phyloP scores from a whole-genome alignment of 2,113 vertebrate genomes.

The Lasiurus cinereus region DNA sequence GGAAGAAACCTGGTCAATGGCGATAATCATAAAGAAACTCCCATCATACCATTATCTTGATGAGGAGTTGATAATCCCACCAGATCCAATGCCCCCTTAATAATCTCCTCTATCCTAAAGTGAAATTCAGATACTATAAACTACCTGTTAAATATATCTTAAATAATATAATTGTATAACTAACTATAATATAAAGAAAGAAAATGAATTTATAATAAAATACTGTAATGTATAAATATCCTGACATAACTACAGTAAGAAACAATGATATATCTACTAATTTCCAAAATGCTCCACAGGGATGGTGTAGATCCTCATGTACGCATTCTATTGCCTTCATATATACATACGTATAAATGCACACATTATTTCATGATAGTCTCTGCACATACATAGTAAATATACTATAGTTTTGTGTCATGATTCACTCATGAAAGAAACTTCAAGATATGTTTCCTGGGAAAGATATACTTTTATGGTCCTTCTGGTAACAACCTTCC shows the following conservation, averaged over 20 bases:
- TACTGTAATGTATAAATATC: neutral
- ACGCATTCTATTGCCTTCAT: neutral
- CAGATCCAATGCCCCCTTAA: neutral
- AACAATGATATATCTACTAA: neutral
- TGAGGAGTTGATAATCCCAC: neutral
- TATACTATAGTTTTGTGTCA: neutral
- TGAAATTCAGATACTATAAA: neutral
- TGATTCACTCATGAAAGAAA: neutral
- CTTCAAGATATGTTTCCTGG: neutral
- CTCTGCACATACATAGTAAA: neutral
- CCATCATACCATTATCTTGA: neutral
- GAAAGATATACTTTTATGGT: neutral
- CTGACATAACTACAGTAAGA: neutral
- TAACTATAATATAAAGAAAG: neutral
- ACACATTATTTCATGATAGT: neutral
- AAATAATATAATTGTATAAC: neutral
- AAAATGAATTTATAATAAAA: neutral
- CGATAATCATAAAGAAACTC: neutral
- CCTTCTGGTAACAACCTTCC: neutral
- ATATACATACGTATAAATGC: fast-evolving
- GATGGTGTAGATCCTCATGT: neutral
- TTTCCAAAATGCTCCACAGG: neutral
- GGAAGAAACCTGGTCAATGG: neutral
- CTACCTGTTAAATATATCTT: neutral
- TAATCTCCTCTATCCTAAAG: neutral